Evolutionary conservation across 64 coral and sea anemone species (phyloP), one percentile per base, ranked within the genome.

Genomic region (Montipora capricornis): DNA sequence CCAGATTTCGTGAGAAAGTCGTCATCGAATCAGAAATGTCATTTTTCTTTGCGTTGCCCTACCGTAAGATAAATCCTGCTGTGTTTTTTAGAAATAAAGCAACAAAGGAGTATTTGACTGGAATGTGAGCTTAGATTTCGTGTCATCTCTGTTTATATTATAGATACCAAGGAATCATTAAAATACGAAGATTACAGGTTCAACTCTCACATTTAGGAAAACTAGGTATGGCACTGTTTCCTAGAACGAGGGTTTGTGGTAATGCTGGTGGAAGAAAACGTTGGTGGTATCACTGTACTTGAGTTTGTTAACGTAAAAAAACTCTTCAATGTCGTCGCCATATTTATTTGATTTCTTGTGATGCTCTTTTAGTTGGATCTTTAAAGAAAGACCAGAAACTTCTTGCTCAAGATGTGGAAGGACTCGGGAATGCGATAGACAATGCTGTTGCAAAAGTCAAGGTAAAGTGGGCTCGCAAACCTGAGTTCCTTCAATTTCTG

Each of bases 121-220:
- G 61, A 64, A 14, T 4, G 0, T 15, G 61, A 55, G 52, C 5
- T 5, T 6, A 5, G 5, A 55, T 55, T 55, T 10, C 52, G 3
- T 55, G 52, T 55, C 13, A 1, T 64, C 61, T 66, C 20, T 88
- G 26, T 80, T 19, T 45, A n/a, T n/a, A n/a, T n/a, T 77, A 10
- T 51, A 99, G 98, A 64, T 99, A 99, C 49, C 85, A 92, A 91
- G 92, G 92, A 13, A 95, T 99, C n/a, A 81, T 96, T 1, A 99
- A 96, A 73, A 99, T 99, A n/a, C 89, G 92, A 82, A 92, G 75
- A 90, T 95, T 99, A 45, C 91, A 94, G 66, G 89, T 89, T 5
- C 95, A 96, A 92, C 88, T 99, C 5, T 50, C 82, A 44, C 89
- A 78, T 49, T 92, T 99, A 87, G 92, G 79, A 62, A 88, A 84